Percentiles rank a stretch among this genome's conserved stretches.
These are phyloP conservation scores for Helarctos malayanus DNA, from an alignment of 2,797 vertebrate genomes.

Conservation along the genomic window DNA sequence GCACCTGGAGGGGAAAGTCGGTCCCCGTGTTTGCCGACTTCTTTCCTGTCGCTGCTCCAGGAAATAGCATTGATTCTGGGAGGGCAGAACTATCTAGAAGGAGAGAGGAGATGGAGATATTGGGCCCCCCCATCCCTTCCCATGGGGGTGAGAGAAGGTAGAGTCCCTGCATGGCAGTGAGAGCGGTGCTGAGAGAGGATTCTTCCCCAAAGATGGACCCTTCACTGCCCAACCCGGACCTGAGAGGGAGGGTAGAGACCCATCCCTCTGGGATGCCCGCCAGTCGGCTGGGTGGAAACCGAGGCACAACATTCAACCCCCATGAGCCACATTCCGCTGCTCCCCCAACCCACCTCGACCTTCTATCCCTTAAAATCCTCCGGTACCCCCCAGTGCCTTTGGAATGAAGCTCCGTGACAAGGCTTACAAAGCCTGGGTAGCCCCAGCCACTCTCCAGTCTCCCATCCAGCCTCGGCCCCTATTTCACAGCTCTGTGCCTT, in stretches of 20 bases:
- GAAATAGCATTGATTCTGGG: slow-evolving; percentile 2
- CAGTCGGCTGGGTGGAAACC: neutral
- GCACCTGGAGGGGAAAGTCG: neutral
- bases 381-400: neutral
- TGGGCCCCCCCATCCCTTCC: neutral
- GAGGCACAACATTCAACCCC: neutral
- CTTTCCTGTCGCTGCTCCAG: neutral
- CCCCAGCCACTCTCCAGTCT: neutral
- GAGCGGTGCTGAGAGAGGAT: neutral
- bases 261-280: neutral
- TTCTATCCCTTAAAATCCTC: slow-evolving; percentile 15
- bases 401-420: neutral
- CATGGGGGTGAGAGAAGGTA: neutral
- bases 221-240: neutral
- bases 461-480: neutral
- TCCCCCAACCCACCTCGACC: neutral
- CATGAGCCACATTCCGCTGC: neutral
- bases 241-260: neutral
- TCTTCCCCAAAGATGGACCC: neutral
- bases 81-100: neutral
- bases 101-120: neutral
- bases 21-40: neutral
- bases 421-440: neutral
- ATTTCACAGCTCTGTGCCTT: neutral
- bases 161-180: neutral